A percentile compares a stretch with the other conserved stretches of the same genome.
Conservation (phyloP, 2,888 invertebrate species). For the Drosophila nigritarsus region DNA sequence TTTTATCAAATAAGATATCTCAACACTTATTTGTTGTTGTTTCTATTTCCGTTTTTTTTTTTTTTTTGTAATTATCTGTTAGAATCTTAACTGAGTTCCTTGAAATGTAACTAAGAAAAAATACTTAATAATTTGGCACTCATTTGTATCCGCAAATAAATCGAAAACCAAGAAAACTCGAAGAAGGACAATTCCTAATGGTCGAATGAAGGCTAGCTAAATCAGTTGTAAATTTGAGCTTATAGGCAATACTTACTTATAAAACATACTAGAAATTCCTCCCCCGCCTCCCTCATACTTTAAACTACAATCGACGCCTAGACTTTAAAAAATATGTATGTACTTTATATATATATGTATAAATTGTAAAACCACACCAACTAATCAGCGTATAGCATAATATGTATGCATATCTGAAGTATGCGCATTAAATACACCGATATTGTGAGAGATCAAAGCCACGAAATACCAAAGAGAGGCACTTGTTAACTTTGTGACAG, state of each 20-base stretch:
- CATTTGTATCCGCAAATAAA: constrained; percentile 37
- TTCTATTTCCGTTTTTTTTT: constrained; percentile 6
- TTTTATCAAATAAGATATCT: constrained; percentile 44
- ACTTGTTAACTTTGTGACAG: constrained; percentile 64
- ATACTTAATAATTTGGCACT: constrained; percentile 40
- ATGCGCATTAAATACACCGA: constrained; percentile 41
- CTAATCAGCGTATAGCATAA: constrained; percentile 40
- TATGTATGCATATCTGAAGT: constrained; percentile 47
- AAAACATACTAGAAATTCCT: constrained; percentile 51
- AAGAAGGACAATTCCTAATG: constrained; percentile 49
- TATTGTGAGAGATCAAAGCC: constrained; percentile 28
- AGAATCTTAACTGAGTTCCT: constrained; percentile 44
- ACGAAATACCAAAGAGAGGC: constrained; percentile 52
- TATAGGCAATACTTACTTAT: constrained; percentile 70
- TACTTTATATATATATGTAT: constrained; percentile 40
- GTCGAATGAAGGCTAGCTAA: constrained; percentile 42
- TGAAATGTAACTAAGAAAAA: constrained; percentile 48
- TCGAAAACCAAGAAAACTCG: constrained; percentile 2
- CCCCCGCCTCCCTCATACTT: not conserved
- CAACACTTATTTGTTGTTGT: constrained; percentile 35
- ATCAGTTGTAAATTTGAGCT: constrained; percentile 81
- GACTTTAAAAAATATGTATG: constrained; percentile 57
- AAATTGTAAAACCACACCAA: constrained; percentile 48
- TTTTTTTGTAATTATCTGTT: constrained; percentile 14
- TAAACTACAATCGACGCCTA: constrained; percentile 50